Evolutionary conservation across 2,113 vertebrate genomes (phyloP).

Genomic region (Fulmarus glacialis): DNA sequence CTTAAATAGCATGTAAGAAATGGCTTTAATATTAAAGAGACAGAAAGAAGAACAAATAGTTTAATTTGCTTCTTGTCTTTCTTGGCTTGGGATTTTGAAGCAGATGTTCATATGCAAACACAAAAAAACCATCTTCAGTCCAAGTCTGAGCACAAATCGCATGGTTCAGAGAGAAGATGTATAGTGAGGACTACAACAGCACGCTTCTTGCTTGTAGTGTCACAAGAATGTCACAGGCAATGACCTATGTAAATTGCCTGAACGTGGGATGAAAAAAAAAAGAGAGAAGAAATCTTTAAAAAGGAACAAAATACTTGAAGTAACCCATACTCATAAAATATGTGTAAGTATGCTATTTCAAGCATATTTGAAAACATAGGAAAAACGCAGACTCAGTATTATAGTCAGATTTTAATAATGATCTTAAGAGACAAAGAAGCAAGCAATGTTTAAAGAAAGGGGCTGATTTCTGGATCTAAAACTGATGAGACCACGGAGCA

Average conservation of each 20-base stretch:
- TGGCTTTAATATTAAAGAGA: conserved; percentile 11
- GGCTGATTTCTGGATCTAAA: background rate
- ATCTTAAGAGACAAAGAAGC: background rate
- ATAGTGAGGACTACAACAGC: background rate
- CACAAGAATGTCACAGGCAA: background rate
- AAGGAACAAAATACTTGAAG: background rate
- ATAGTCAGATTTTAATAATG: background rate
- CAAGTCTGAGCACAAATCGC: conserved; percentile 3
- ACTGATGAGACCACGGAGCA: background rate
- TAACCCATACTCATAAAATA: background rate
- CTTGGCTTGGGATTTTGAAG: conserved; percentile 59
- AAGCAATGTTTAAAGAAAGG: background rate
- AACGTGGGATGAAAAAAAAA: accelerated
- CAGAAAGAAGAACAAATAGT: conserved; percentile 52
- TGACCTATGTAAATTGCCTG: background rate
- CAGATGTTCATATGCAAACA: conserved; percentile 59
- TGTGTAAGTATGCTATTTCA: background rate
- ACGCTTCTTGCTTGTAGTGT: background rate
- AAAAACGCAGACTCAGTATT: background rate
- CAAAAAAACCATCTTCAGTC: background rate
- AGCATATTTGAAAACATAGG: background rate
- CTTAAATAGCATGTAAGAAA: conserved; percentile 13
- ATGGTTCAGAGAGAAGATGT: background rate
- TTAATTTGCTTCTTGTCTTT: conserved; percentile 58
- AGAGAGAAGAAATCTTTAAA: background rate